Conservation (phyloP, 1,140 invertebrate species). For the Drosophila truncata region DNA sequence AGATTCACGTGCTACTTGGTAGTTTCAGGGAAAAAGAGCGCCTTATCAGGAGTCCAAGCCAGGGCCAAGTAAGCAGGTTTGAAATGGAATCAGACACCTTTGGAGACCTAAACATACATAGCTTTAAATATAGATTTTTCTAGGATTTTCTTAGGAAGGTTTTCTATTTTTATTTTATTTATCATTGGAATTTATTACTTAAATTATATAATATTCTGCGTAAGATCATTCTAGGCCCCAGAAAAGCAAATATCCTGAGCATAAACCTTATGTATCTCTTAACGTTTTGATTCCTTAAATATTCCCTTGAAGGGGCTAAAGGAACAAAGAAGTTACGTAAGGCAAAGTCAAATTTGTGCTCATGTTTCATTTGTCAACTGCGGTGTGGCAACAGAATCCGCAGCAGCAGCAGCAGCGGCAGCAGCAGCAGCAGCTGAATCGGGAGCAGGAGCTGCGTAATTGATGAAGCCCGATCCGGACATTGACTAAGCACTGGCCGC, state of each 20-base stretch:
- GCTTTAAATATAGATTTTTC: background rate
- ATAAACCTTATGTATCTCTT: background rate
- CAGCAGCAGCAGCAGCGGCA: conserved; percentile 2
- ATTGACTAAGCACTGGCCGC: conserved; percentile 73
- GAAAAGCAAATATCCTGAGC: background rate
- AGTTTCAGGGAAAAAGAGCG: conserved; percentile 8
- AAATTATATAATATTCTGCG: no score
- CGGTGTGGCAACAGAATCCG: conserved; percentile 20
- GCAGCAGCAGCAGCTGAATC: background rate
- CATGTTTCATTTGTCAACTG: conserved; percentile 81
- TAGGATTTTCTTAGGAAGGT: no score
- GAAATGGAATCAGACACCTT: background rate
- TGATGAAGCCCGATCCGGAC: conserved; percentile 71
- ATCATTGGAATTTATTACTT: no score
- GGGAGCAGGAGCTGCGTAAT: conserved; percentile 59
- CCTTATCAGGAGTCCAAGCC: conserved; percentile 34
- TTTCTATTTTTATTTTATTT: background rate
- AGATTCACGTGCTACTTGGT: conserved; percentile 29
- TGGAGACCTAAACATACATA: background rate
- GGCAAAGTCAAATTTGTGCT: conserved; percentile 61
- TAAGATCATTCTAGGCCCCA: background rate
- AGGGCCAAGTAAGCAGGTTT: background rate
- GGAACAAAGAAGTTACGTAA: conserved; percentile 11
- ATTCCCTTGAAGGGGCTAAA: conserved; percentile 2
- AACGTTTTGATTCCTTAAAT: conserved; percentile 2